Evolutionary conservation across 1,140 invertebrate species (phyloP).

Genomic region (Aphis gossypii): DNA sequence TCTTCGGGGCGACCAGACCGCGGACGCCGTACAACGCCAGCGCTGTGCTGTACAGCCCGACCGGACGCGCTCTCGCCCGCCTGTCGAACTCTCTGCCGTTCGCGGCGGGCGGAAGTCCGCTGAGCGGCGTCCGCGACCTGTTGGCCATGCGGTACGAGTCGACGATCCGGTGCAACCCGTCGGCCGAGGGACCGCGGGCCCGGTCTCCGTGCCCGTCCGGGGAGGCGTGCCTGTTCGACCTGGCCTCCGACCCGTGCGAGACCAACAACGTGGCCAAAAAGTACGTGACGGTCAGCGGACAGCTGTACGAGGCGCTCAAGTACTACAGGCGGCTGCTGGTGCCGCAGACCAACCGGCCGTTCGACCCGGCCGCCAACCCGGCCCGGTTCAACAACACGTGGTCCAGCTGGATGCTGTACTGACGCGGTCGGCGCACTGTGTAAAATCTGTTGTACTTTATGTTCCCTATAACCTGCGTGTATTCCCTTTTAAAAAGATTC

Average conservation of each 20-base stretch:
- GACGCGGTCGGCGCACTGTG: too few relatives aligned
- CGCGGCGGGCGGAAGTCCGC: background rate
- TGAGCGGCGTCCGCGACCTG: conserved; percentile 55
- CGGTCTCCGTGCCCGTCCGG: conserved; percentile 54
- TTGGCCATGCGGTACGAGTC: conserved; percentile 63
- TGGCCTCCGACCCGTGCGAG: conserved; percentile 74
- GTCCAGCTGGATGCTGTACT: conserved; percentile 64
- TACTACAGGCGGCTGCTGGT: conserved; percentile 63
- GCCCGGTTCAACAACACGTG: conserved; percentile 66
- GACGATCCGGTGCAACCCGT: conserved; percentile 61
- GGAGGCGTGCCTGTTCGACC: conserved; percentile 72
- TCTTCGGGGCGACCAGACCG: conserved; percentile 62
- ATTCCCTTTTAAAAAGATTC: too few relatives aligned
- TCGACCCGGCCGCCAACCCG: conserved; percentile 66
- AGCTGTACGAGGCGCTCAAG: conserved; percentile 65
- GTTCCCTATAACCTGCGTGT: too few relatives aligned
- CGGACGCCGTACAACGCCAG: conserved; percentile 59
- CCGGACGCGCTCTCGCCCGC: conserved; percentile 59
- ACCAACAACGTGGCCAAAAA: conserved; percentile 68
- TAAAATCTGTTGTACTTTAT: too few relatives aligned
- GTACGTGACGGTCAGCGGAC: conserved; percentile 65
- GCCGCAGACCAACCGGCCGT: conserved; percentile 63
- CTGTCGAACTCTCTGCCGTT: conserved; percentile 56
- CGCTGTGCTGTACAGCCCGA: conserved; percentile 59
- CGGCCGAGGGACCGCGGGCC: conserved; percentile 52